phyloP scores from a whole-genome alignment of 2,888 invertebrate genomes.

The Hemithea aestivaria region DNA sequence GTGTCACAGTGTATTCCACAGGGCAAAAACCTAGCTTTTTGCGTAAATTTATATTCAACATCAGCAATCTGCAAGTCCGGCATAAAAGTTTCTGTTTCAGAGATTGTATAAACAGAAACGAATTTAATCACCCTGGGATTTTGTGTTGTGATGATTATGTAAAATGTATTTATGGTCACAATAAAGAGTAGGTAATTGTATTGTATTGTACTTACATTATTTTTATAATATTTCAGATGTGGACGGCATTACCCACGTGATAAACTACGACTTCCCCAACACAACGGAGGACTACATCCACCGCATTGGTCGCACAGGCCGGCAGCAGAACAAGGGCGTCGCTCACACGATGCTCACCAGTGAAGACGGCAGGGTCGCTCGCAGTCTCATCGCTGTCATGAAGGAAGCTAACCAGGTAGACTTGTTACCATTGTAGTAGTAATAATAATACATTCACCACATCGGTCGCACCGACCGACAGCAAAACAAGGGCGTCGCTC shows the following conservation, averaged over 20 bases:
- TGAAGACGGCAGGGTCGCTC: constrained; percentile 82
- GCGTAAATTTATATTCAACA: no score
- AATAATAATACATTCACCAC: constrained; percentile 88
- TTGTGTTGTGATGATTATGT: no score
- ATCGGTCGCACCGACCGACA: constrained; percentile 86
- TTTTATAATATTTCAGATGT: constrained; percentile 76
- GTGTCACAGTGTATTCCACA: no score
- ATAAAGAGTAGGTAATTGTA: no score
- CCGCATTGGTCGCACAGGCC: constrained; percentile 86
- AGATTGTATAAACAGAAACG: no score
- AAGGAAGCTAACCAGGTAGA: constrained; percentile 85
- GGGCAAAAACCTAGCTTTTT: no score
- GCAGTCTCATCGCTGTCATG: constrained; percentile 82
- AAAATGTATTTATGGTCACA: no score
- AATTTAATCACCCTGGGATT: no score
- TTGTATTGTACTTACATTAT: background rate
- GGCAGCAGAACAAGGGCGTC: constrained; percentile 83
- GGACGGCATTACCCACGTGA: constrained; percentile 87
- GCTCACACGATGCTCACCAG: constrained; percentile 86
- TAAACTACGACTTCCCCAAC: constrained; percentile 88
- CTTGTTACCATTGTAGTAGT: background rate
- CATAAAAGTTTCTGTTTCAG: no score
- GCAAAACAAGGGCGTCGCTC: constrained; percentile 84
- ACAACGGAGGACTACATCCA: constrained; percentile 89
- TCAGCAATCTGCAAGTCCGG: no score